Conservation (phyloP, 2,888 invertebrate species). For the Nipponacmea schrenckii region DNA sequence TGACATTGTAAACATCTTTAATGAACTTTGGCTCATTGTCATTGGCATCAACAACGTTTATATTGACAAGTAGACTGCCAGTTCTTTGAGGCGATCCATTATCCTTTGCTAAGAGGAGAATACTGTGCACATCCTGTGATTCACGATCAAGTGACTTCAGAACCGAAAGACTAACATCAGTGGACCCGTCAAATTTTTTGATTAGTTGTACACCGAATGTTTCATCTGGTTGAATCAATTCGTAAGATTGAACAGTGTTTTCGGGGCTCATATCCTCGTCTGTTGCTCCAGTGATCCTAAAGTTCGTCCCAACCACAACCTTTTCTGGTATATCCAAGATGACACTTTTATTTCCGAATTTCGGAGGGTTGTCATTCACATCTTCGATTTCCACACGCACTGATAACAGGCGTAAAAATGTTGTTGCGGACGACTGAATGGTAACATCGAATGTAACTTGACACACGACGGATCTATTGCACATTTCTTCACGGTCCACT, state of each 20-base stretch:
- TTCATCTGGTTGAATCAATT: conserved; percentile 42
- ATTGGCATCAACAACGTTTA: neutral
- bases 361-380: conserved; percentile 51
- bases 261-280: conserved; percentile 33
- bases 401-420: conserved; percentile 43
- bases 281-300: conserved; percentile 26
- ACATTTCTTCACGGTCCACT: conserved; percentile 47
- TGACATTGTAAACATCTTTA: neutral
- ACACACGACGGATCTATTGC: conserved; percentile 40
- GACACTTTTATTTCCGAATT: conserved; percentile 39
- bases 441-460: conserved; percentile 45
- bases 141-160: conserved; percentile 42
- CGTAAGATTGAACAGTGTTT: conserved; percentile 49
- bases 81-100: conserved; percentile 50
- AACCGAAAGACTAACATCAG: conserved; percentile 48
- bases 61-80: conserved; percentile 43
- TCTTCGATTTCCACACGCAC: conserved; percentile 46
- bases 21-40: conserved; percentile 2
- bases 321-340: conserved; percentile 34
- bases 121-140: conserved; percentile 45
- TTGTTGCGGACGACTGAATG: conserved; percentile 41
- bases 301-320: conserved; percentile 21
- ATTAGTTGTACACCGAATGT: conserved; percentile 46
- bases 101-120: conserved; percentile 51
- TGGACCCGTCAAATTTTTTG: conserved; percentile 39